A percentile compares a stretch with the other conserved stretches of the same genome.
These are phyloP conservation scores for Salminus brasiliensis DNA, from an alignment of 2,113 vertebrate species.

Conservation along the genomic window DNA sequence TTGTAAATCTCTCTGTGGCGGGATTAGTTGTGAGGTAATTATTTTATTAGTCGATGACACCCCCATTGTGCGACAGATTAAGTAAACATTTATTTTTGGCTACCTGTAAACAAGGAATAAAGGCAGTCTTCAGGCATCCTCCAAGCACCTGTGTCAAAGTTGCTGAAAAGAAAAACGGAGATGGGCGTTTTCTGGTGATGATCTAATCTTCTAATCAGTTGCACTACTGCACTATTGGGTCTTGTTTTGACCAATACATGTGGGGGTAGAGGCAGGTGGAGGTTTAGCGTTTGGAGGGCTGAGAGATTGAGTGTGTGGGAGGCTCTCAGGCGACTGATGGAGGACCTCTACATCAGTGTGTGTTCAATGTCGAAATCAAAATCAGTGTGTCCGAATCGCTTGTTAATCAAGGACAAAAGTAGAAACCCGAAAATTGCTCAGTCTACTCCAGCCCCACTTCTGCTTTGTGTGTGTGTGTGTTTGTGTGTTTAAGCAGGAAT, in stretches of 20 bases:
- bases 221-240: neutral
- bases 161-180: neutral
- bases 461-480: neutral
- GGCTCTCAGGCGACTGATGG: constrained; percentile 44
- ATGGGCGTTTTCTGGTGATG: neutral
- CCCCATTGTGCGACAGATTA: constrained; percentile 50
- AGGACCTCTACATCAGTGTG: constrained; percentile 61
- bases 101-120: constrained; percentile 32
- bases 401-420: constrained; percentile 68
- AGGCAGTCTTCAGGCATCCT: neutral
- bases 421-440: constrained; percentile 40
- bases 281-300: neutral
- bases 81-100: constrained; percentile 29
- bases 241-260: neutral
- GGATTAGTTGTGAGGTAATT: constrained; percentile 68
- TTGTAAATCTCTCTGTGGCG: constrained; percentile 63
- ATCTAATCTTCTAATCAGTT: neutral
- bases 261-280: neutral
- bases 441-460: constrained; percentile 4
- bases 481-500: neutral
- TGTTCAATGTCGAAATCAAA: constrained; percentile 60
- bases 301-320: constrained; percentile 10
- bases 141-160: neutral
- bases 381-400: constrained; percentile 61
- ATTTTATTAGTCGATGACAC: constrained; percentile 73